Conservation (phyloP, 1,140 invertebrate species). For the Hestina assimilis region DNA sequence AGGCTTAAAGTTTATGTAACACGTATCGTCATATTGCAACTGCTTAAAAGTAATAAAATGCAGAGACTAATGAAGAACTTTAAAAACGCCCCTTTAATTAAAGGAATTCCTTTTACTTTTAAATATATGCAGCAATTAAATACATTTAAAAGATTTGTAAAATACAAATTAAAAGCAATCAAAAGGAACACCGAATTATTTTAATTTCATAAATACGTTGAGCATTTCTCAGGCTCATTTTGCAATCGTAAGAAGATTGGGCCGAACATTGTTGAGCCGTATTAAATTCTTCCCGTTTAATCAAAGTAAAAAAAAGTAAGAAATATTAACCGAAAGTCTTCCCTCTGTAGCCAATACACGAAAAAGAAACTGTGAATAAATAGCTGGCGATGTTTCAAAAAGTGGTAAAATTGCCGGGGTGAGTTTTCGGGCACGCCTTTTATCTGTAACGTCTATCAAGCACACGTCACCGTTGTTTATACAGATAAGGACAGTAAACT, state of each 20-base stretch:
- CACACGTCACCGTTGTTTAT: constrained; percentile 41
- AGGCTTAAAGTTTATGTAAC: no score
- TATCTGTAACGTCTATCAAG: constrained; percentile 72
- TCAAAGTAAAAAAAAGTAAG: constrained; percentile 36
- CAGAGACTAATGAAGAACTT: neutral
- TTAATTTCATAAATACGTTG: constrained; percentile 53
- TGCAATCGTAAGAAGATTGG: constrained; percentile 37
- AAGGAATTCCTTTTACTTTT: neutral
- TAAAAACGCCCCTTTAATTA: neutral
- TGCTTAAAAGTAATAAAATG: no score
- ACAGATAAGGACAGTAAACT: constrained; percentile 52
- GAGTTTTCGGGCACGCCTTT: constrained; percentile 65
- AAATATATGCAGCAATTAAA: neutral
- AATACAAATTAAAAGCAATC: constrained; percentile 8
- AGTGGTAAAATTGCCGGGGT: constrained; percentile 59
- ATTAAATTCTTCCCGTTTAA: constrained; percentile 67
- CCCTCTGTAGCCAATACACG: constrained; percentile 11
- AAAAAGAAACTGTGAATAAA: constrained; percentile 61
- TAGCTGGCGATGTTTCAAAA: constrained; percentile 69
- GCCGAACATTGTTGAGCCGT: constrained; percentile 42
- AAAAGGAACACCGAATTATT: constrained; percentile 42
- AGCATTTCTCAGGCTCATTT: constrained; percentile 49
- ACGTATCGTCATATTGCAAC: no score
- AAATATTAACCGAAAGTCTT: constrained; percentile 12
- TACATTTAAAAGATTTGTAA: neutral